These are phyloP conservation scores for Cydia pomonella DNA, from an alignment of 1,140 invertebrate species.

Conservation along the genomic window DNA sequence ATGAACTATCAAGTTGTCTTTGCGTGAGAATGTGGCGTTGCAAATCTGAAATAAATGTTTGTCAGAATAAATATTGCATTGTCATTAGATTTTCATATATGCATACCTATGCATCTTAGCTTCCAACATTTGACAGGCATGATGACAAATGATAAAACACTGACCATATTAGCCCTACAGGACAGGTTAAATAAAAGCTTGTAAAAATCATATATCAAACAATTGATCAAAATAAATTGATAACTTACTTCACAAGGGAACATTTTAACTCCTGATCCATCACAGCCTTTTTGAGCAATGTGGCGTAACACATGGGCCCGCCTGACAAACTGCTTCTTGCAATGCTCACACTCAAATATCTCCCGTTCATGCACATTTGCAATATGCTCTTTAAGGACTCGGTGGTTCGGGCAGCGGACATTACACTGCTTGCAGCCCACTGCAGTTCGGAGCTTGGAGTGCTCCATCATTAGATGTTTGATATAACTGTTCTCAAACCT, in stretches of 20 bases:
- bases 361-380: conserved; percentile 56
- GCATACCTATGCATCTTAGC: too few relatives aligned
- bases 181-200: too few relatives aligned
- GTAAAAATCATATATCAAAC: too few relatives aligned
- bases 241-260: conserved; percentile 65
- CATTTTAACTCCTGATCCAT: conserved; percentile 48
- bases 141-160: too few relatives aligned
- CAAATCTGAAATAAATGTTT: conserved; percentile 61
- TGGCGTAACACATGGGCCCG: conserved; percentile 66
- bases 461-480: conserved; percentile 58
- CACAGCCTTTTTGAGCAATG: conserved; percentile 65
- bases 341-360: conserved; percentile 59
- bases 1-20: conserved; percentile 72
- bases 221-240: neutral
- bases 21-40: conserved; percentile 58
- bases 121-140: too few relatives aligned
- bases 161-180: too few relatives aligned
- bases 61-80: too few relatives aligned
- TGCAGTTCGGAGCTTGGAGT: conserved; percentile 59
- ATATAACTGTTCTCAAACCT: conserved; percentile 57
- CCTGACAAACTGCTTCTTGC: conserved; percentile 61
- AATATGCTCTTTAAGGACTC: conserved; percentile 54
- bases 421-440: conserved; percentile 57
- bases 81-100: too few relatives aligned
- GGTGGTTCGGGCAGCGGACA: conserved; percentile 57